phyloP scores from a whole-genome alignment of 1,140 invertebrate species.

The Tachypleus tridentatus region DNA sequence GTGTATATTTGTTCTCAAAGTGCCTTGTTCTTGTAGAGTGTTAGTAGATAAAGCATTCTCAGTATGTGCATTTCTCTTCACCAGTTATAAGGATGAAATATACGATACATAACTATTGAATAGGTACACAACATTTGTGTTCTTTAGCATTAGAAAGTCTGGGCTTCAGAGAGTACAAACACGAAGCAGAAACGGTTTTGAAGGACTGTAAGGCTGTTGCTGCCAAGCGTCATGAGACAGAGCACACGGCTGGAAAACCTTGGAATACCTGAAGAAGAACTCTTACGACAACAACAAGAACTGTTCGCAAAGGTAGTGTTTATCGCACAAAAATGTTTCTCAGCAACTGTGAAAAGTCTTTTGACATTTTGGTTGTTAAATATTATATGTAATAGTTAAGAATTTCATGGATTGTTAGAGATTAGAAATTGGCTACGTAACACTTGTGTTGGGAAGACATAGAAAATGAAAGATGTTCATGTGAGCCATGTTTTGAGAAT shows the following conservation, averaged over 20 bases:
- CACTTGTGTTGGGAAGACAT: background rate
- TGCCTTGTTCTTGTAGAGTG: too few species aligned
- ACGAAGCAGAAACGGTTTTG: conserved; percentile 85
- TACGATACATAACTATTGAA: background rate
- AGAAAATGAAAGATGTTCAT: background rate
- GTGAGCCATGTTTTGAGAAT: background rate
- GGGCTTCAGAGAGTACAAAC: conserved; percentile 84
- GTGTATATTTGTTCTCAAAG: too few species aligned
- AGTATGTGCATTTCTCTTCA: too few species aligned
- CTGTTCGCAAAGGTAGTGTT: conserved; percentile 77
- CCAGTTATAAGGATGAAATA: too few species aligned
- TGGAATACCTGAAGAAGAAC: conserved; percentile 93
- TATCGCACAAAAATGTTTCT: conserved; percentile 2
- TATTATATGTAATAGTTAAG: background rate
- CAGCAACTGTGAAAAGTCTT: background rate
- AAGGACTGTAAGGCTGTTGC: conserved; percentile 93
- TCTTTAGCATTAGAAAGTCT: conserved; percentile 72
- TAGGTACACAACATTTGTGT: conserved; percentile 13
- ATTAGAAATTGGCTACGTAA: conserved; percentile 1
- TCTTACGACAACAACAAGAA: conserved; percentile 92
- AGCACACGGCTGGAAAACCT: conserved; percentile 90
- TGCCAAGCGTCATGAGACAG: conserved; percentile 78
- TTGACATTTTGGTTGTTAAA: conserved; percentile 5
- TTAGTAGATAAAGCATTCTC: too few species aligned
- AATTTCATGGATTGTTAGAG: background rate